Evolutionary conservation across 1,140 invertebrate species (phyloP).

Genomic region (Platyura marginata): DNA sequence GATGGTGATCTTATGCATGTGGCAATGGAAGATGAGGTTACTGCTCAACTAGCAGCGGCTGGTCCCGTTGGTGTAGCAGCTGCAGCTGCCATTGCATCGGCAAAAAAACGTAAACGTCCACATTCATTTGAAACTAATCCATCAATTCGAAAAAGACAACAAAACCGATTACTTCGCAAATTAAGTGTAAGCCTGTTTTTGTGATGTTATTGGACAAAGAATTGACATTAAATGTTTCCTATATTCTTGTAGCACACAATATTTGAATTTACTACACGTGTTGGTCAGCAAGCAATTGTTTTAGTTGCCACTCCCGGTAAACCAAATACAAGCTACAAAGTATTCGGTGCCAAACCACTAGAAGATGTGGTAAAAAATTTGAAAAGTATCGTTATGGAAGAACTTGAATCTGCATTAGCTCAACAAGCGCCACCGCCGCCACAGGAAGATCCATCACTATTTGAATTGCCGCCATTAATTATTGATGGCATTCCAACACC

Average conservation of each 20-base stretch:
- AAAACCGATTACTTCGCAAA: slow-evolving; percentile 80
- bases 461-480: slow-evolving; percentile 87
- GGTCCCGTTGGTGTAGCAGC: slow-evolving; percentile 93
- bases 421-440: slow-evolving; percentile 85
- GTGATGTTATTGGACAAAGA: slow-evolving; percentile 5
- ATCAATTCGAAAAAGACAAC: slow-evolving; percentile 87
- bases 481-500: slow-evolving; percentile 96
- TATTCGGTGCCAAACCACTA: slow-evolving; percentile 91
- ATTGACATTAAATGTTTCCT: background rate
- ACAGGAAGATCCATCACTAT: slow-evolving; percentile 78
- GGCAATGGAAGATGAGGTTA: slow-evolving; percentile 82
- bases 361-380: slow-evolving; percentile 91
- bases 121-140: slow-evolving; percentile 98
- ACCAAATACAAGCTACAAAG: slow-evolving; percentile 86
- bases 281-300: slow-evolving; percentile 94
- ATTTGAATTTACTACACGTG: slow-evolving; percentile 90
- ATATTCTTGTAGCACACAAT: slow-evolving; percentile 64
- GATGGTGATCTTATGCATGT: slow-evolving; percentile 59
- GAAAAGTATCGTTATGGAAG: slow-evolving; percentile 80
- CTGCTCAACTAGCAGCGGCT: slow-evolving; percentile 85
- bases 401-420: slow-evolving; percentile 78
- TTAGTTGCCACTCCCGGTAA: slow-evolving; percentile 93
- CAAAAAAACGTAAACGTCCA: slow-evolving; percentile 85
- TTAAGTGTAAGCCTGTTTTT: slow-evolving; percentile 46
- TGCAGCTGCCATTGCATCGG: slow-evolving; percentile 88